Evolutionary conservation across 2,113 vertebrate genomes (phyloP), one percentile per base, ranked within the genome.

Genomic region (Neolamprologus kungweensis): DNA sequence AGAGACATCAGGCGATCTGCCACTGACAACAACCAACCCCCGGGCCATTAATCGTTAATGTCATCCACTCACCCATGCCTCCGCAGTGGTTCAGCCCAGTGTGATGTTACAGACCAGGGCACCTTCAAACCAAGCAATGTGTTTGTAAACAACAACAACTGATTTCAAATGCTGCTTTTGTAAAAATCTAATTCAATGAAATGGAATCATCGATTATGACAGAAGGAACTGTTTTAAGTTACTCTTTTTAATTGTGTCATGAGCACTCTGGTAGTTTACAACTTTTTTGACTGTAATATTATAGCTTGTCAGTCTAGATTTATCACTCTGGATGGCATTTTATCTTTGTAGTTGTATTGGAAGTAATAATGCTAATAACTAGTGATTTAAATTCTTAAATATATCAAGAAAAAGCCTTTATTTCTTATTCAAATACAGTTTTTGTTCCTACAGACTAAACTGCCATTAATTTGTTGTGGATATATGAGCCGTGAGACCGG

Each of bases 11-110:
- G 93, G 93, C 90, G 9, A 89, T 92, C 84, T 92, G 93, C 94
- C 93, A 95, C 91, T 37, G 73, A 93, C 92, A 92, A 93, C 91
- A 92, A 92, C 87, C 89, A 89, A 85, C 93, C 85, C 89, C 85
- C 89, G 4, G 8, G 60, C 60, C 68, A 92, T 96, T 87, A 95
- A 95, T 95, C 88, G 93, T 95, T 93, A 90, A 94, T 94, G 81
- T 86, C 91, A 91, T 91, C 88, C 82, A 6, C 89, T 93, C 86
- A 82, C 88, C 91, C 86, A 40, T 87, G 80, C 83, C 73, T 82
- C 73, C 19, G 12, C 31, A 9, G 12, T 51, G 58, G 50, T 80
- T 71, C 86, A 80, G 75, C 65, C 50, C 81, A 9, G 87, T 88
- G 54, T 94, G 89, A 89, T 88, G 88, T 92, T 93, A 89, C 91